Conservation (phyloP, 2,888 invertebrate species). For the Nemoura dubitans region DNA sequence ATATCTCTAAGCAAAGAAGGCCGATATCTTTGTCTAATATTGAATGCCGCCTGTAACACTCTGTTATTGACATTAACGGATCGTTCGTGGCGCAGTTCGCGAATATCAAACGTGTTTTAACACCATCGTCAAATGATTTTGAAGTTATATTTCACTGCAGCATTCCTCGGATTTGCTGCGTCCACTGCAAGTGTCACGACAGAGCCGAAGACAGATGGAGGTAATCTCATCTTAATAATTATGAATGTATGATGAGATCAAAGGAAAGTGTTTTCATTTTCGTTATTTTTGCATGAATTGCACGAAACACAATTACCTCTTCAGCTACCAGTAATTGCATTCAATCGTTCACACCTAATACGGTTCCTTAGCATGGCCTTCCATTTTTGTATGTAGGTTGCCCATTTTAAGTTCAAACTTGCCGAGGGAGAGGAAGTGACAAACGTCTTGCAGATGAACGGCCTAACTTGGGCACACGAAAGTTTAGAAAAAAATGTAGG, state of each 20-base stretch:
- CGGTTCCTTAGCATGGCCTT: not conserved
- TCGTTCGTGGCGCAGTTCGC: not conserved
- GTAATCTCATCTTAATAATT: constrained; percentile 44
- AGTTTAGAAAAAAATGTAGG: not conserved
- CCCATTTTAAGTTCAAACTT: not conserved
- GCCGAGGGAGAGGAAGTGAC: not conserved
- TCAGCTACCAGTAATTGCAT: not conserved
- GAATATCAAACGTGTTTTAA: constrained; percentile 19
- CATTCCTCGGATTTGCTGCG: constrained; percentile 50
- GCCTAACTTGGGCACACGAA: not conserved
- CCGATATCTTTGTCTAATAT: constrained; percentile 27
- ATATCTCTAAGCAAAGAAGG: constrained; percentile 41
- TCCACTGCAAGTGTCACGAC: constrained; percentile 50
- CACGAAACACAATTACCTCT: not conserved
- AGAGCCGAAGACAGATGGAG: constrained; percentile 51
- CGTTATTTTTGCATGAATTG: not conserved
- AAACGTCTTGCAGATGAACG: not conserved
- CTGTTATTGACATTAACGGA: constrained; percentile 21
- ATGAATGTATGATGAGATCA: not conserved
- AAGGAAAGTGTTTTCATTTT: not conserved
- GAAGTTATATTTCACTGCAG: constrained; percentile 41
- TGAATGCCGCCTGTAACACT: constrained; percentile 35
- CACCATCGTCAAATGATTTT: constrained; percentile 27
- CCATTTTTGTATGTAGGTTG: constrained; percentile 7
- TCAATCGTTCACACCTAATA: not conserved